A percentile compares a stretch with the other conserved stretches of the same genome.
Conservation (phyloP, 2,113 vertebrate genomes). For the Telmatochromis brichardi region DNA sequence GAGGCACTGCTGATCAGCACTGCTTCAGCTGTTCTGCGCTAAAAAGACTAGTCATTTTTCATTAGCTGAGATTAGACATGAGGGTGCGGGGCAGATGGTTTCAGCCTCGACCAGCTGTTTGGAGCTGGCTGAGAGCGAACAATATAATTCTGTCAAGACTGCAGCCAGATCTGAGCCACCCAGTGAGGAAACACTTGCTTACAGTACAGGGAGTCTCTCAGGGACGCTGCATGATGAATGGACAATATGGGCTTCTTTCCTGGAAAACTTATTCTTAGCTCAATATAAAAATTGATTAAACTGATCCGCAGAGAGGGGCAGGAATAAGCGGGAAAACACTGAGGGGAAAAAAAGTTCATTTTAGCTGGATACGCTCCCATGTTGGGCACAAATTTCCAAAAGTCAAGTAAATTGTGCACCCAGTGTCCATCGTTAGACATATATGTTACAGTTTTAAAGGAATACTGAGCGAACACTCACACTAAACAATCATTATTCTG, state of each 20-base stretch:
- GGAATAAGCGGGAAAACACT: background rate
- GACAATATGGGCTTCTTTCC: constrained; percentile 43
- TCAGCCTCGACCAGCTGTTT: constrained; percentile 49
- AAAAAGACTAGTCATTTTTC: constrained; percentile 38
- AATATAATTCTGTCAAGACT: constrained; percentile 55
- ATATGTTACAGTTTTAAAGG: fast-evolving
- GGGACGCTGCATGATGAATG: constrained; percentile 48
- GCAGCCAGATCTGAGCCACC: constrained; percentile 43
- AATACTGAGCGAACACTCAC: background rate
- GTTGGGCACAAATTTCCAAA: background rate
- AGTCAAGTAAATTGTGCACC: background rate
- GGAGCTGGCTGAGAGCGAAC: constrained; percentile 45
- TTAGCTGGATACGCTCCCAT: background rate
- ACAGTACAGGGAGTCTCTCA: constrained; percentile 22
- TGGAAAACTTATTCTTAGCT: constrained; percentile 8
- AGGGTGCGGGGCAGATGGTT: constrained; percentile 48
- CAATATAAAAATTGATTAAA: constrained; percentile 36
- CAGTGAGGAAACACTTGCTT: constrained; percentile 43
- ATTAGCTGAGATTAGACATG: constrained; percentile 40
- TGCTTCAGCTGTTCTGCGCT: background rate
- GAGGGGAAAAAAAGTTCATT: background rate
- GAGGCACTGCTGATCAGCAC: background rate
- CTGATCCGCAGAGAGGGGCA: background rate
- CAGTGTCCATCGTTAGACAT: background rate
- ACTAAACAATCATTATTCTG: background rate